phyloP scores from a whole-genome alignment of 2,113 vertebrate genomes.

The Psophia crepitans region DNA sequence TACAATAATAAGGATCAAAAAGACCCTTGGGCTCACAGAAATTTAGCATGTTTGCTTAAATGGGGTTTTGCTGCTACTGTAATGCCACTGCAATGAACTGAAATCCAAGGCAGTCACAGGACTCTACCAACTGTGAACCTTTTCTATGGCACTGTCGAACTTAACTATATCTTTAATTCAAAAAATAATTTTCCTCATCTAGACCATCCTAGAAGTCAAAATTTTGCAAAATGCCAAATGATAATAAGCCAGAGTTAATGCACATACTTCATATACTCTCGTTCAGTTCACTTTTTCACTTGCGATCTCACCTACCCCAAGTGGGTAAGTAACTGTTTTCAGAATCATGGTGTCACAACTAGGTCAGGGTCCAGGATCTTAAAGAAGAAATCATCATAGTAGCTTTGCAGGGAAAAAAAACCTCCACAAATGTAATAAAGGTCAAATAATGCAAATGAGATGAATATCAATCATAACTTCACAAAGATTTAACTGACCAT shows the following conservation, averaged over 20 bases:
- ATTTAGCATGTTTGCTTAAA: neutral
- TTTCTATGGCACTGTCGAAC: neutral
- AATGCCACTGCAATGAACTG: neutral
- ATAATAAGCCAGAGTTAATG: neutral
- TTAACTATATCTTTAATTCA: neutral
- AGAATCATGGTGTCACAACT: neutral
- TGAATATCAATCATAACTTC: neutral
- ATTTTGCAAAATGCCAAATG: neutral
- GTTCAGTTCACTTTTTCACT: neutral
- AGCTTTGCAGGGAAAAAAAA: neutral
- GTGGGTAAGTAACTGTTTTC: neutral
- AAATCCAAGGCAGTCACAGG: neutral
- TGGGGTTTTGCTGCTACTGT: neutral
- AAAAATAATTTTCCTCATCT: neutral
- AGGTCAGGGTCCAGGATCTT: neutral
- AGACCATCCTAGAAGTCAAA: neutral
- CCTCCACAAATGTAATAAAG: neutral
- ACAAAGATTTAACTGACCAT: neutral
- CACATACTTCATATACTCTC: neutral
- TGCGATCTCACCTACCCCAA: neutral
- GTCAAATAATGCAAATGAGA: constrained; percentile 6
- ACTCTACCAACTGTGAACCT: neutral
- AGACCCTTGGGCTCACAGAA: neutral
- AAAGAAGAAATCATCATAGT: neutral
- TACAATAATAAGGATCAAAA: neutral